Evolutionary conservation across 2,797 vertebrate species (phyloP).

Genomic region (Kryptopterus vitreolus): DNA sequence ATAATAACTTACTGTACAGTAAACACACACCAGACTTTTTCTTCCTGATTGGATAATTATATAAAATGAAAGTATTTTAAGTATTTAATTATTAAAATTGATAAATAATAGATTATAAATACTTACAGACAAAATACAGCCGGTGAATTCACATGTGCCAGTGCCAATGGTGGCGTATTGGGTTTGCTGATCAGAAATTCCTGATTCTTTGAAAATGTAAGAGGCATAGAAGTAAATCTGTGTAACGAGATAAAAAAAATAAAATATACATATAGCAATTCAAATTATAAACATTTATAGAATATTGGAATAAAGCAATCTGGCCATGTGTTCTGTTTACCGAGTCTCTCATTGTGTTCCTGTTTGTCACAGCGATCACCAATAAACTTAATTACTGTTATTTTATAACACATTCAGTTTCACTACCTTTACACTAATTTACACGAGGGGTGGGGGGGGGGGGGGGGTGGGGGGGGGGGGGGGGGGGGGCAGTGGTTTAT

Average conservation of each 20-base stretch:
- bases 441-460: too few species aligned
- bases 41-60: constrained; percentile 51
- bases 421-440: background rate
- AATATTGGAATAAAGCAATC: constrained; percentile 30
- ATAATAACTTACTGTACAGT: background rate
- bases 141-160: constrained; percentile 84
- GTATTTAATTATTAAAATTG: too few species aligned
- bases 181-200: constrained; percentile 76
- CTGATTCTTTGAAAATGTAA: constrained; percentile 84
- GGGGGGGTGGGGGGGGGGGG: too few species aligned
- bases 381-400: background rate
- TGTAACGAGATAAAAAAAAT: constrained; percentile 37
- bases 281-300: background rate
- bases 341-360: constrained; percentile 25
- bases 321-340: constrained; percentile 3
- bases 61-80: constrained; percentile 49
- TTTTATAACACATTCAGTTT: background rate
- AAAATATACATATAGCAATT: background rate
- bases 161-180: constrained; percentile 85
- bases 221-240: constrained; percentile 90
- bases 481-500: too few species aligned
- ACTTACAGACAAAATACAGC: constrained; percentile 85
- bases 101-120: constrained; percentile 45
- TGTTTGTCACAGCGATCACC: too few species aligned
- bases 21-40: constrained; percentile 8